Conservation (phyloP, 2,113 vertebrate species). For the Haemorhous mexicanus region DNA sequence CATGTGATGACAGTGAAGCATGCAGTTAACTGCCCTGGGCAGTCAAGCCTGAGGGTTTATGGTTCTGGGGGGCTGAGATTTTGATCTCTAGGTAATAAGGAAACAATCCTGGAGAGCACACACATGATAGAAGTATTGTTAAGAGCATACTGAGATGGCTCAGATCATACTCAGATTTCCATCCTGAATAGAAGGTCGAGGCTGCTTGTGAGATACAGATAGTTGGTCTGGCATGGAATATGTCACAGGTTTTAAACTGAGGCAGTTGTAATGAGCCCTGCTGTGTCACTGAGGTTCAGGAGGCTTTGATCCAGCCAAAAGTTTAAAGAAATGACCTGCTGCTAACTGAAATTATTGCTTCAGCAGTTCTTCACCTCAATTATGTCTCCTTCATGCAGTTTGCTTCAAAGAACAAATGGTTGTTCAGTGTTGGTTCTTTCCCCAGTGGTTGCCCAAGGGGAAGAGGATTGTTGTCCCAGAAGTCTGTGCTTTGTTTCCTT, state of each 20-base stretch:
- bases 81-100: background rate
- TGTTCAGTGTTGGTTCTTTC: background rate
- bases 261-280: background rate
- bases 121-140: background rate
- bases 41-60: background rate
- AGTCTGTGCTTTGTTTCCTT: background rate
- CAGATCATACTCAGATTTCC: background rate
- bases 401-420: background rate
- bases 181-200: background rate
- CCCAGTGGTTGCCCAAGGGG: background rate
- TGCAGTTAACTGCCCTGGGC: background rate
- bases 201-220: background rate
- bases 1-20: background rate
- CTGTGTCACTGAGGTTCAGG: background rate
- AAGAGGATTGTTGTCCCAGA: background rate
- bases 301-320: background rate
- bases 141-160: background rate
- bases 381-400: background rate
- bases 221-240: background rate
- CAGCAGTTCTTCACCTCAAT: conserved; percentile 6
- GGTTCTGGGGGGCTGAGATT: background rate
- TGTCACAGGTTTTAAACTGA: background rate
- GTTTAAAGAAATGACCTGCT: background rate
- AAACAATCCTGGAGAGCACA: background rate
- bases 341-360: background rate